A percentile compares a stretch with the other conserved stretches of the same genome.
Conservation (phyloP, 2,113 vertebrate species). For the Carassius carassius region DNA sequence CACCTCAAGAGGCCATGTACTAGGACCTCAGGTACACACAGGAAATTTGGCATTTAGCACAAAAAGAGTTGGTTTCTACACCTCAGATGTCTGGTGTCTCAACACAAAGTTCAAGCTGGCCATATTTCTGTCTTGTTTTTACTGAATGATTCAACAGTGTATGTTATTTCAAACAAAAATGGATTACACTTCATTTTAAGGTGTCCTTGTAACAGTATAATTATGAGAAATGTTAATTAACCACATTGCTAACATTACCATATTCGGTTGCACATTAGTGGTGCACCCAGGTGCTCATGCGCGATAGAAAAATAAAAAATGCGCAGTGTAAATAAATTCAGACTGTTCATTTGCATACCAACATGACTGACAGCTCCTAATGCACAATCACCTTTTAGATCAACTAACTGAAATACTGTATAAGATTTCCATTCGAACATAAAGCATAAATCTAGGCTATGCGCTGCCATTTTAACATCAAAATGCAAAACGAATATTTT, state of each 20-base stretch:
- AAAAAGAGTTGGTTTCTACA: neutral
- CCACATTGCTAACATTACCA: neutral
- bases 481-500: too few relatives aligned
- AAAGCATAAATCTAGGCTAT: too few relatives aligned
- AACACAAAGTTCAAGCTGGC: neutral
- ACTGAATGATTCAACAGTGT: neutral
- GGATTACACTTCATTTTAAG: neutral
- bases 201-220: neutral
- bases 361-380: too few relatives aligned
- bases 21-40: neutral
- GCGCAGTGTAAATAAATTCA: too few relatives aligned
- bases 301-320: too few relatives aligned
- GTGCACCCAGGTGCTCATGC: too few relatives aligned
- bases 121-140: neutral
- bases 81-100: neutral
- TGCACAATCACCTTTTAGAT: too few relatives aligned
- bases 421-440: too few relatives aligned
- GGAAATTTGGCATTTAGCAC: neutral
- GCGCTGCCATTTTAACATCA: too few relatives aligned
- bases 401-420: too few relatives aligned
- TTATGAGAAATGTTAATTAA: neutral
- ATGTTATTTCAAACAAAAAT: neutral
- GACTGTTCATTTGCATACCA: too few relatives aligned
- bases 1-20: slow-evolving; percentile 10
- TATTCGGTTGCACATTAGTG: too few relatives aligned